phyloP scores from a whole-genome alignment of 1,140 invertebrate species.

The Camponotus pennsylvanicus region DNA sequence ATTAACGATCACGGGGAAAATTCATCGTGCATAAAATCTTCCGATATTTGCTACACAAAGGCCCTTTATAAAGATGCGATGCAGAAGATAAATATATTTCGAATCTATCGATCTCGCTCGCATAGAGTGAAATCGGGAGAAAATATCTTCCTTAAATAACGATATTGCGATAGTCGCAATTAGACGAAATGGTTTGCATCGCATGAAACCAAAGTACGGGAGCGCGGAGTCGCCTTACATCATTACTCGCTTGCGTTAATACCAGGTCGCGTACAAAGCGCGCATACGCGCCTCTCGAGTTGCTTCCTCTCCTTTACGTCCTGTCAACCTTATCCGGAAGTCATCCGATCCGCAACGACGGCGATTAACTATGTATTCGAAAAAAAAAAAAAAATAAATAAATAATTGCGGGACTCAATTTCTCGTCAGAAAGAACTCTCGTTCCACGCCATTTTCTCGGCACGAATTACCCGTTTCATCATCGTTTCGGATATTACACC shows the following conservation, averaged over 20 bases:
- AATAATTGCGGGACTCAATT: too few species aligned
- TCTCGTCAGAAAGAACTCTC: neutral
- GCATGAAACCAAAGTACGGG: constrained; percentile 79
- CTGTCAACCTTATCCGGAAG: constrained; percentile 1
- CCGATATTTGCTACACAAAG: neutral
- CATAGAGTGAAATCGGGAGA: neutral
- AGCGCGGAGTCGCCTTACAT: constrained; percentile 79
- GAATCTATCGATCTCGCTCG: neutral
- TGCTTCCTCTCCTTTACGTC: neutral
- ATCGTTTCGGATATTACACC: constrained; percentile 1
- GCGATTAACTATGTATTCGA: constrained; percentile 24
- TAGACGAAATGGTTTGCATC: constrained; percentile 72
- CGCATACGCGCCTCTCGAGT: constrained; percentile 1
- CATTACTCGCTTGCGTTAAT: constrained; percentile 83
- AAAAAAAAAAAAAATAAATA: neutral
- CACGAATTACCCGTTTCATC: constrained; percentile 4
- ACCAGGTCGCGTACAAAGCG: constrained; percentile 76
- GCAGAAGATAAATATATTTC: neutral
- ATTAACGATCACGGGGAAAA: neutral
- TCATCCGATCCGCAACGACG: constrained; percentile 8
- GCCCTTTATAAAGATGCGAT: neutral
- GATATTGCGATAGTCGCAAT: constrained; percentile 67
- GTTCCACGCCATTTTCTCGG: neutral
- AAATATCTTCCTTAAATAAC: constrained; percentile 5
- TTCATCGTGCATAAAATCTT: neutral